Evolutionary conservation across 2,113 vertebrate species (phyloP).

Genomic region (Dendrocopos noguchii): DNA sequence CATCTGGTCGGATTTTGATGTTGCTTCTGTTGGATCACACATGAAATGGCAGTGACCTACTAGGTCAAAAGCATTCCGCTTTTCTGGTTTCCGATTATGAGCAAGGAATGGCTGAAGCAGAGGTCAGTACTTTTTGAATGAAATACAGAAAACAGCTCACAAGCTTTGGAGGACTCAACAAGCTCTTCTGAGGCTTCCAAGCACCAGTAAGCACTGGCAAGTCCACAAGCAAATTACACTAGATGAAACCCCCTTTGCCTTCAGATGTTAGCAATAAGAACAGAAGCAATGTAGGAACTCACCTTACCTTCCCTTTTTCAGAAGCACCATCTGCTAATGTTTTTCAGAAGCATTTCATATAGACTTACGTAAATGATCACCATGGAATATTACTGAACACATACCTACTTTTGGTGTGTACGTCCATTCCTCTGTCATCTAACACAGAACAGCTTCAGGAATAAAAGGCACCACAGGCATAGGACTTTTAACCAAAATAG

Average conservation of each 20-base stretch:
- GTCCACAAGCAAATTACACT: neutral
- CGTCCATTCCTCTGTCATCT: neutral
- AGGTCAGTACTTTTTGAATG: neutral
- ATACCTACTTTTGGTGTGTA: neutral
- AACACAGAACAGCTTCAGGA: neutral
- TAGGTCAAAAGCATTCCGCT: neutral
- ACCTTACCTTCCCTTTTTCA: constrained; percentile 66
- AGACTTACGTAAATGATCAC: neutral
- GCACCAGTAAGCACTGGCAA: neutral
- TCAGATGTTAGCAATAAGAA: neutral
- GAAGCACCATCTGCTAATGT: neutral
- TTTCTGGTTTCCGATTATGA: constrained; percentile 23
- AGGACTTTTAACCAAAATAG: neutral
- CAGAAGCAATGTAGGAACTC: neutral
- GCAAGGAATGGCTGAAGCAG: neutral
- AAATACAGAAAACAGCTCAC: neutral
- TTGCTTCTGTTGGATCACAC: neutral
- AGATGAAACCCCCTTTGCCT: neutral
- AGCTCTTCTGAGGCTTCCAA: neutral
- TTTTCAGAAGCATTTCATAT: neutral
- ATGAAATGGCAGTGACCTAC: constrained; percentile 1
- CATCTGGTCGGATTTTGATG: too few relatives aligned
- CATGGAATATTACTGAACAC: neutral
- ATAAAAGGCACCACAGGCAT: neutral
- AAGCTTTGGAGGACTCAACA: neutral